phyloP scores from a whole-genome alignment of 92 coral and sea anemone genomes.

The Umimayanthus kanabou region DNA sequence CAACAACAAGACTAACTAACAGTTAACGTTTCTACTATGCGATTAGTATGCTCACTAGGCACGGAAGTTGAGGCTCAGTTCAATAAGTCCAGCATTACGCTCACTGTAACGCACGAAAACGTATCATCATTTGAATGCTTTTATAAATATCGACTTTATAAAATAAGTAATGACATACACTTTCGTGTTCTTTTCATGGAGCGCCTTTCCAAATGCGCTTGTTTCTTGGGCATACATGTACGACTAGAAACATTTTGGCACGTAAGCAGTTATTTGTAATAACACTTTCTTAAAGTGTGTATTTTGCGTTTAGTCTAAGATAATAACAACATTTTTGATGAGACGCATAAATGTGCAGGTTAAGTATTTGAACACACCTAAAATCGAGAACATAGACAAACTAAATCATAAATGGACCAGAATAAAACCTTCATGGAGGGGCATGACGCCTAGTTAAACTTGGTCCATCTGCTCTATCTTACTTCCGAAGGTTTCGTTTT shows the following conservation, averaged over 20 bases:
- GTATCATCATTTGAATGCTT: constrained; percentile 2
- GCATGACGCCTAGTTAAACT: not conserved
- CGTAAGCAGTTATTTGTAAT: not conserved
- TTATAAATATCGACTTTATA: not conserved
- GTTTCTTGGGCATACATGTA: constrained; percentile 9
- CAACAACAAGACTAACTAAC: not conserved
- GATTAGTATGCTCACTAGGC: not conserved
- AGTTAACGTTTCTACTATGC: constrained; percentile 3
- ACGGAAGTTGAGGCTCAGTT: not conserved
- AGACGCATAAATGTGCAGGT: not conserved
- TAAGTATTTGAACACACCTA: not conserved
- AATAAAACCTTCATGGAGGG: not conserved
- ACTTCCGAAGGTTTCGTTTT: constrained; percentile 27
- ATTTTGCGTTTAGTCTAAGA: not conserved
- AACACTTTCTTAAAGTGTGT: not conserved
- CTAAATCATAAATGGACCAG: not conserved
- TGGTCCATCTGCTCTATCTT: not conserved
- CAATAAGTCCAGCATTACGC: not conserved
- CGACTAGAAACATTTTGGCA: not conserved
- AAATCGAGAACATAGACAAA: constrained; percentile 8
- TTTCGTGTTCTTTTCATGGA: constrained; percentile 3
- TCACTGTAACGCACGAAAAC: not conserved
- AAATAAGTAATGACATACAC: constrained; percentile 1
- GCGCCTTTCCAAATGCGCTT: constrained; percentile 1
- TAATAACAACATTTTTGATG: not conserved